These are phyloP conservation scores for Cephalopachus bancanus DNA, from an alignment of 2,797 vertebrate genomes.

Conservation along the genomic window DNA sequence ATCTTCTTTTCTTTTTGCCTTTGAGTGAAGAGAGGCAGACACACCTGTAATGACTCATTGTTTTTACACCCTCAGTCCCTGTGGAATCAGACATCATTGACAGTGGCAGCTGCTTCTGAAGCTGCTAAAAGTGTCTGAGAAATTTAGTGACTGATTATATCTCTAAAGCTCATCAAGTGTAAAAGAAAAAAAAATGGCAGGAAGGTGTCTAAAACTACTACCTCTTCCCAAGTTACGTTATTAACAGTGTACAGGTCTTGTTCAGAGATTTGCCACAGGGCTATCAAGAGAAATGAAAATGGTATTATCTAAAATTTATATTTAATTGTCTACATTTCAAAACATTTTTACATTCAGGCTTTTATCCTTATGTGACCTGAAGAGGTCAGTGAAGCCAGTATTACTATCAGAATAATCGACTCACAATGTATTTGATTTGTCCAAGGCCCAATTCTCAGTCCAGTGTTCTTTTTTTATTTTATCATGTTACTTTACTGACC, in stretches of 20 bases:
- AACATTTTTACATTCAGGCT: not conserved
- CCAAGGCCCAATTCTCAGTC: not conserved
- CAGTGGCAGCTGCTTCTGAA: conserved; percentile 52
- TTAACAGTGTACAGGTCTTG: not conserved
- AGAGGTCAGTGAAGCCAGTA: not conserved
- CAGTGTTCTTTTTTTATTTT: not conserved
- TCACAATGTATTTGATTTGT: not conserved
- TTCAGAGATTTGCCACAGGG: not conserved
- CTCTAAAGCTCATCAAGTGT: conserved; percentile 53
- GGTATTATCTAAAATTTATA: not conserved
- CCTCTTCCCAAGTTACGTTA: not conserved
- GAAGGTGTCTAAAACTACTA: not conserved
- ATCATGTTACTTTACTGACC: not conserved
- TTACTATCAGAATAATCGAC: not conserved
- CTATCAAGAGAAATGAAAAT: not conserved
- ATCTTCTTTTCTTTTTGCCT: conserved; percentile 23
- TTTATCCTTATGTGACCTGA: not conserved
- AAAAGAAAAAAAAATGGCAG: not conserved
- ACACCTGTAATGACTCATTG: conserved; percentile 67
- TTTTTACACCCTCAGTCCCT: conserved; percentile 38
- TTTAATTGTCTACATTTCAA: not conserved
- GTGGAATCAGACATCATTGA: conserved; percentile 60
- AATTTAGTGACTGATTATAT: conserved; percentile 55
- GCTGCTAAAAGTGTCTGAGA: conserved; percentile 57
- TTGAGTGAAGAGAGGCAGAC: conserved; percentile 36